Percentiles rank a stretch among this genome's conserved stretches.
These are phyloP conservation scores for Pluvianellus socialis DNA, from an alignment of 2,113 vertebrate species.

Conservation along the genomic window DNA sequence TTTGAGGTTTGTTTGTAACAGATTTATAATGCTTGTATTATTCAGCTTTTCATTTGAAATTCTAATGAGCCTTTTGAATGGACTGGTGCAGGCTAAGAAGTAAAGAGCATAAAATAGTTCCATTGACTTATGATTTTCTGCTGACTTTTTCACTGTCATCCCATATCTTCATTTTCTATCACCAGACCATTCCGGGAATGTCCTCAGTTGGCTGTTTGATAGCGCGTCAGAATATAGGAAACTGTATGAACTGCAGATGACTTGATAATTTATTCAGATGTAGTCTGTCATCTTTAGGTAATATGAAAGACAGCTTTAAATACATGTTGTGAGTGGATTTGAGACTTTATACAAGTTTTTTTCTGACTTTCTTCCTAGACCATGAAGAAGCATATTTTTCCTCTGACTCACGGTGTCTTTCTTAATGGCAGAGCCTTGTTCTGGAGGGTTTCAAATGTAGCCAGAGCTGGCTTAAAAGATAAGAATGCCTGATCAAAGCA, in stretches of 20 bases:
- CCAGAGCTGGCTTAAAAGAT: background rate
- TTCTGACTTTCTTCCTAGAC: background rate
- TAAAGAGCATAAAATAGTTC: slow-evolving; percentile 64
- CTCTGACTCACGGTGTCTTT: background rate
- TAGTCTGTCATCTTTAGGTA: background rate
- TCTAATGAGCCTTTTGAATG: slow-evolving; percentile 73
- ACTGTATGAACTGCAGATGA: slow-evolving; percentile 40
- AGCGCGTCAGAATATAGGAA: background rate
- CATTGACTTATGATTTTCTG: slow-evolving; percentile 63
- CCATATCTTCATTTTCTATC: slow-evolving; percentile 32
- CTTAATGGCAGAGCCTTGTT: background rate
- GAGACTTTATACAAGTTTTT: background rate
- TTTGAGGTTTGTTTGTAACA: slow-evolving; percentile 73
- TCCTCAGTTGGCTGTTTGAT: slow-evolving; percentile 18
- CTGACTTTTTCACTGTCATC: slow-evolving; percentile 51
- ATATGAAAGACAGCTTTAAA: background rate
- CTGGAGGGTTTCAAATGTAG: background rate
- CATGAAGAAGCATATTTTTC: background rate
- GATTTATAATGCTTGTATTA: slow-evolving; percentile 73
- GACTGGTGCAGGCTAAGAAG: slow-evolving; percentile 54
- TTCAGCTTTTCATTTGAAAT: slow-evolving; percentile 79
- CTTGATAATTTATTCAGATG: slow-evolving; percentile 16
- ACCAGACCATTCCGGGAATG: slow-evolving; percentile 29
- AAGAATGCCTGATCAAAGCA: background rate
- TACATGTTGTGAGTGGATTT: background rate